Conservation (phyloP, 2,888 invertebrate species). For the Lampropteryx suffumata region DNA sequence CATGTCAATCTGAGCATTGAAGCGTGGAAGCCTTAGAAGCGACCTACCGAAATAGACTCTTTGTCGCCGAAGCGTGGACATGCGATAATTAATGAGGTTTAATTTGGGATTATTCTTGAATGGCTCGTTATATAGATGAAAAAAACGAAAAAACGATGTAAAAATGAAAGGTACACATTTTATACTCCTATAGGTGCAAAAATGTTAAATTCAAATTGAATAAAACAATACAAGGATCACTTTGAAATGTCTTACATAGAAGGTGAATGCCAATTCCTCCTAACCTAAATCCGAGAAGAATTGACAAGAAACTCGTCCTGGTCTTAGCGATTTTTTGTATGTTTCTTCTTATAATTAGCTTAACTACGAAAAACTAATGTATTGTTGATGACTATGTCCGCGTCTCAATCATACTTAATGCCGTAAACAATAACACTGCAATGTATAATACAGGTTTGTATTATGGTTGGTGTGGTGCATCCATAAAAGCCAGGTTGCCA, state of each 20-base stretch:
- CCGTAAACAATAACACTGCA: not conserved
- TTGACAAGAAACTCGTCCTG: too few relatives aligned
- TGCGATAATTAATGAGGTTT: conserved; percentile 18
- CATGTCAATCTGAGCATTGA: conserved; percentile 38
- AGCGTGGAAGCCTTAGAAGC: conserved; percentile 40
- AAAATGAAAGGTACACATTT: not conserved
- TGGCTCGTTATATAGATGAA: not conserved
- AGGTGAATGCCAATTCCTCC: too few relatives aligned
- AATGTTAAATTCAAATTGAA: too few relatives aligned
- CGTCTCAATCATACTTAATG: not conserved
- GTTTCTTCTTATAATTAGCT: too few relatives aligned
- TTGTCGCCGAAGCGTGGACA: conserved; percentile 19
- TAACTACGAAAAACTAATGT: too few relatives aligned
- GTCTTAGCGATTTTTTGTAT: too few relatives aligned
- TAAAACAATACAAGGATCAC: too few relatives aligned
- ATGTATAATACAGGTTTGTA: conserved; percentile 5
- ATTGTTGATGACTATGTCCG: too few relatives aligned
- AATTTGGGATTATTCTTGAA: conserved; percentile 21
- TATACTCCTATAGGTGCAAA: too few relatives aligned
- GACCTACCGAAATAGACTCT: conserved; percentile 28
- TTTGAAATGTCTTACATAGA: too few relatives aligned
- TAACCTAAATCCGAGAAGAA: too few relatives aligned
- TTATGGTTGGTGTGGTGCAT: conserved; percentile 22
- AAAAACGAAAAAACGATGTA: not conserved
- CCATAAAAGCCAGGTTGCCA: conserved; percentile 23